phyloP scores from a whole-genome alignment of 2,797 vertebrate species.

The Tragelaphus oryx region DNA sequence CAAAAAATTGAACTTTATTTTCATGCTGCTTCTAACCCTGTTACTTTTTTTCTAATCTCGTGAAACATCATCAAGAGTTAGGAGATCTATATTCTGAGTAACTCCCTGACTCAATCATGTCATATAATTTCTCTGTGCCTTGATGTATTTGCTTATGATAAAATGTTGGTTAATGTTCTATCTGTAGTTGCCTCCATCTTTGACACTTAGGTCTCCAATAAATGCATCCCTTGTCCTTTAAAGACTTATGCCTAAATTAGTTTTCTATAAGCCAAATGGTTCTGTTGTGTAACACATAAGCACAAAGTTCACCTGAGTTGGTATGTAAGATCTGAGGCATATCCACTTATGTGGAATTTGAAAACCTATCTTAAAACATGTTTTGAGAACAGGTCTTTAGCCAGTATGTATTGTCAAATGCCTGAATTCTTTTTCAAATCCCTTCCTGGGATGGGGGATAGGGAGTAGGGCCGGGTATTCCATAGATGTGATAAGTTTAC shows the following conservation, averaged over 20 bases:
- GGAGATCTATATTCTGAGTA: background rate
- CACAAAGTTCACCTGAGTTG: background rate
- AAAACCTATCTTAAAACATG: background rate
- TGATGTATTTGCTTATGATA: background rate
- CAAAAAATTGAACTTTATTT: background rate
- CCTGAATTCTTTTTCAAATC: background rate
- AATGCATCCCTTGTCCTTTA: background rate
- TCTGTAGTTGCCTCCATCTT: background rate
- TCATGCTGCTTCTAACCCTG: background rate
- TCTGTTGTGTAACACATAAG: background rate
- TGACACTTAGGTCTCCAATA: background rate
- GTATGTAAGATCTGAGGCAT: background rate
- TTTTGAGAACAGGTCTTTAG: background rate
- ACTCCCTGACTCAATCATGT: background rate
- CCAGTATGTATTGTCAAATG: background rate
- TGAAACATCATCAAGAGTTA: conserved; percentile 5
- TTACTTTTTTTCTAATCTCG: background rate
- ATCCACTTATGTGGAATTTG: background rate
- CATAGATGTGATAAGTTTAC: background rate
- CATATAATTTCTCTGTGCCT: background rate
- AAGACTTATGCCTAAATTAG: background rate
- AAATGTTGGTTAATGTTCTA: background rate
- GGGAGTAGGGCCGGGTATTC: background rate
- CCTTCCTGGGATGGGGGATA: background rate
- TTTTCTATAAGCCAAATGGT: background rate